Evolutionary conservation across 2,888 invertebrate genomes (phyloP), one percentile per base, ranked within the genome.

Genomic region (Hirtodrosophila histrioides): DNA sequence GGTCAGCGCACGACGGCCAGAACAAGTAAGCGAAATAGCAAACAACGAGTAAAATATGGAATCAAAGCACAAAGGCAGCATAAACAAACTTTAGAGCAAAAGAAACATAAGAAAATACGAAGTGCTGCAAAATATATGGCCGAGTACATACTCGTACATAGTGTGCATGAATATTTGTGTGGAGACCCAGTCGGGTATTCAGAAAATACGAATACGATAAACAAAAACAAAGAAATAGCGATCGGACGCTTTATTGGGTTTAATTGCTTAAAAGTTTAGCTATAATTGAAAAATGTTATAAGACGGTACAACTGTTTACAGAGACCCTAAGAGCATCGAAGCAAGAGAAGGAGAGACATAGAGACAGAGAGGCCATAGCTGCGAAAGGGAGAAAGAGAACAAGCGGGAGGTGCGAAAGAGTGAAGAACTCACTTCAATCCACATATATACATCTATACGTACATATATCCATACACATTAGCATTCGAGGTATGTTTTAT

Each of bases 221-320:
- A 35, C 6, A 29, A 27, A 50, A 41, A 36, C 5, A 37, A 41
- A 50, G 54, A 24, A 41, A 51, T 49, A 54, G 50, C 35, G 54
- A 64, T 60, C 55, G 54, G 23, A 33, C 29, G 63, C 49, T 53
- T 60, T 56, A 67, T 72, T 86, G 57, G 51, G 11, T 48, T 75
- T 39, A 69, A 75, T 78, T 74, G 48, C 53, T 56, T 12, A 49
- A 57, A 53, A 12, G 35, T 37, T 11, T 12, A 35, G 41, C 43
- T 12, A 11, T 46, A 50, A 72, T 44, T 45, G 12, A 54, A 41
- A 29, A 40, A 29, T 58, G 40, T 31, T 17, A 17, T 17, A 17
- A 17, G 17, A 17, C 17, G 17, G 17, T 17, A 17, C 17, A 17
- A 27, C 27, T 27, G 27, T 27, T 27, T 27, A 27, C 27, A 27